A percentile compares a stretch with the other conserved stretches of the same genome.
Evolutionary conservation across 2,888 invertebrate species (phyloP).

Genomic region (Druceiella hillmani): DNA sequence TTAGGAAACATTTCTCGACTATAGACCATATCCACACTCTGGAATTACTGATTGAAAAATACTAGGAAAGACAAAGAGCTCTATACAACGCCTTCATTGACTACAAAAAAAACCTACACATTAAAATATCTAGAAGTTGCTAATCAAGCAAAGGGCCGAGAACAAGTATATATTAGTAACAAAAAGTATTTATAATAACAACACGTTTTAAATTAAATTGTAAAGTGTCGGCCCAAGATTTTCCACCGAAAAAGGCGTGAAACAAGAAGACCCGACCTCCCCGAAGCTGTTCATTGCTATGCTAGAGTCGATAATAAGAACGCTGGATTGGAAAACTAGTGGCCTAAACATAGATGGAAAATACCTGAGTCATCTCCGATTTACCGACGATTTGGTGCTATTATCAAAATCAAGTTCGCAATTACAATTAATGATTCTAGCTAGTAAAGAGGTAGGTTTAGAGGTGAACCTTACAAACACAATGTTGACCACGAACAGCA

Average conservation of each 20-base stretch:
- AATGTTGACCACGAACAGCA: slow-evolving; percentile 17
- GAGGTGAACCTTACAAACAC: slow-evolving; percentile 17
- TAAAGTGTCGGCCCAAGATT: background rate
- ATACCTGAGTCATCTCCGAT: slow-evolving; percentile 3
- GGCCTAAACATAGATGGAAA: slow-evolving; percentile 1
- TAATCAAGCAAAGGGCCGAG: background rate
- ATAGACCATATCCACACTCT: no score
- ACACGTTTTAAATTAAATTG: slow-evolving; percentile 1
- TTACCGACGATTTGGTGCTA: slow-evolving; percentile 6
- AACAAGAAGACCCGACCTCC: slow-evolving; percentile 2
- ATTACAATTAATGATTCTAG: slow-evolving; percentile 14
- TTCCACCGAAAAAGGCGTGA: slow-evolving; percentile 1
- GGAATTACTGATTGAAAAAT: no score
- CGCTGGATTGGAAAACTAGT: slow-evolving; percentile 2
- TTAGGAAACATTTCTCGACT: no score
- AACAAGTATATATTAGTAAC: background rate
- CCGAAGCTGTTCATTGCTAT: slow-evolving; percentile 4
- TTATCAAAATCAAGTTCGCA: slow-evolving; percentile 6
- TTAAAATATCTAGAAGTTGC: no score
- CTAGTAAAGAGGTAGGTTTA: slow-evolving; percentile 13
- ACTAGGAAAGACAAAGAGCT: no score
- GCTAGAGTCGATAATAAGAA: slow-evolving; percentile 4
- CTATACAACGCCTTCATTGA: no score
- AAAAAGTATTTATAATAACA: slow-evolving; percentile 1
- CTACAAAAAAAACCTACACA: no score